These are phyloP conservation scores for Sebastes steindachneri DNA, from an alignment of 2,797 vertebrate species.

Conservation along the genomic window DNA sequence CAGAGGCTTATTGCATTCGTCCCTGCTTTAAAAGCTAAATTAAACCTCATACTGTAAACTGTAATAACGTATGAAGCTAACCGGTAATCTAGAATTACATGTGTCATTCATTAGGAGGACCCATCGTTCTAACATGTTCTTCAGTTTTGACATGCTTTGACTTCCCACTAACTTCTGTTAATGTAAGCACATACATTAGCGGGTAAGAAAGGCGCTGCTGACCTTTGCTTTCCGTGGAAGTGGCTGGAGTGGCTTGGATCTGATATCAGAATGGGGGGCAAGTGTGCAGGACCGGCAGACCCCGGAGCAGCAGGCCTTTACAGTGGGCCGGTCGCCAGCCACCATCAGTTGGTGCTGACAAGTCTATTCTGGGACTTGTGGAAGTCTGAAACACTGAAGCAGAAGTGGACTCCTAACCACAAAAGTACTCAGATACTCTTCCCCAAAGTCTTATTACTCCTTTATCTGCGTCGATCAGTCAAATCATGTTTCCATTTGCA, in stretches of 20 bases:
- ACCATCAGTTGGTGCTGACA: constrained; percentile 63
- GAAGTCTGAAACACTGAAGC: constrained; percentile 44
- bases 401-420: constrained; percentile 40
- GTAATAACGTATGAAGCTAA: not conserved
- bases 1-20: not conserved
- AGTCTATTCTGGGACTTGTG: constrained; percentile 77
- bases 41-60: not conserved
- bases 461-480: constrained; percentile 41
- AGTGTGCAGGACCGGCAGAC: constrained; percentile 37
- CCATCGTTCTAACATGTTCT: not conserved
- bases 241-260: constrained; percentile 37
- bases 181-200: constrained; percentile 16
- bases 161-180: constrained; percentile 18
- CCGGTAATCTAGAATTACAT: not conserved
- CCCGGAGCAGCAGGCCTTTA: constrained; percentile 44
- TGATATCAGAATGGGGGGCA: constrained; percentile 58
- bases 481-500: not conserved
- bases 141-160: not conserved
- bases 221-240: constrained; percentile 70
- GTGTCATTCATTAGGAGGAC: not conserved
- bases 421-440: constrained; percentile 39
- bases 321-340: constrained; percentile 61
- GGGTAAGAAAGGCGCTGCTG: constrained; percentile 32
- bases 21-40: not conserved
- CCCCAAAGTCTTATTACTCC: constrained; percentile 14